Evolutionary conservation across 2,113 vertebrate genomes (phyloP).

Genomic region (Coptodon bakossiorum): DNA sequence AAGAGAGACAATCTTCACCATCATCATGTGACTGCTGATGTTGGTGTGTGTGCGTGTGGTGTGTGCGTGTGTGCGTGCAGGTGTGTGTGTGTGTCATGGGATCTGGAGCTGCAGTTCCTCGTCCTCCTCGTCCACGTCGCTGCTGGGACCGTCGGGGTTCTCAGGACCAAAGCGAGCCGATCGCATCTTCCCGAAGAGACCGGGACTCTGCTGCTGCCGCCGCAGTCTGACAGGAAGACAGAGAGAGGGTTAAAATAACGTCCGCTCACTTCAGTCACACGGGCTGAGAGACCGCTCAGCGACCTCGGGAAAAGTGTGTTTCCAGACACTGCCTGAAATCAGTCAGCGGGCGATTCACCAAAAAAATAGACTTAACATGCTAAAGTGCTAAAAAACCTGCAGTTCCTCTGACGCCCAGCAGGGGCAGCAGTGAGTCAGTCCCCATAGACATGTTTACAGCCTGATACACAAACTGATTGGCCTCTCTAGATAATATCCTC

Average conservation of each 20-base stretch:
- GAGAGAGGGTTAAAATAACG: background rate
- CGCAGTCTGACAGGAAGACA: constrained; percentile 73
- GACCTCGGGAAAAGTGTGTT: background rate
- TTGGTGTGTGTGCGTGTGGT: too few relatives aligned
- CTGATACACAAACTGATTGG: background rate
- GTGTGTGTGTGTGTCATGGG: constrained; percentile 61
- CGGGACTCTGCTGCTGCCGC: constrained; percentile 86
- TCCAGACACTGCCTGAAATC: background rate
- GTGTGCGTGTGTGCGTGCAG: background rate
- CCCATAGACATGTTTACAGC: background rate
- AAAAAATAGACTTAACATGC: background rate
- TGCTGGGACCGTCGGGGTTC: constrained; percentile 74
- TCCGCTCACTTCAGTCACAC: background rate
- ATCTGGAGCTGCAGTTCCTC: constrained; percentile 91
- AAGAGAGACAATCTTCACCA: too few relatives aligned
- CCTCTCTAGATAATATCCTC: background rate
- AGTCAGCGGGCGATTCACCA: fast-evolving
- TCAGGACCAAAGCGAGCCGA: constrained; percentile 80
- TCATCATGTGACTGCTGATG: too few relatives aligned
- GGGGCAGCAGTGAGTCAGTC: background rate
- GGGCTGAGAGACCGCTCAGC: background rate
- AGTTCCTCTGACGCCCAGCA: background rate
- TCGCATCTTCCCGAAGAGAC: constrained; percentile 86
- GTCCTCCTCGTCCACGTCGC: constrained; percentile 85
- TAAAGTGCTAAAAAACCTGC: background rate